Evolutionary conservation across 2,113 vertebrate species (phyloP).

Genomic region (Rostratula benghalensis): DNA sequence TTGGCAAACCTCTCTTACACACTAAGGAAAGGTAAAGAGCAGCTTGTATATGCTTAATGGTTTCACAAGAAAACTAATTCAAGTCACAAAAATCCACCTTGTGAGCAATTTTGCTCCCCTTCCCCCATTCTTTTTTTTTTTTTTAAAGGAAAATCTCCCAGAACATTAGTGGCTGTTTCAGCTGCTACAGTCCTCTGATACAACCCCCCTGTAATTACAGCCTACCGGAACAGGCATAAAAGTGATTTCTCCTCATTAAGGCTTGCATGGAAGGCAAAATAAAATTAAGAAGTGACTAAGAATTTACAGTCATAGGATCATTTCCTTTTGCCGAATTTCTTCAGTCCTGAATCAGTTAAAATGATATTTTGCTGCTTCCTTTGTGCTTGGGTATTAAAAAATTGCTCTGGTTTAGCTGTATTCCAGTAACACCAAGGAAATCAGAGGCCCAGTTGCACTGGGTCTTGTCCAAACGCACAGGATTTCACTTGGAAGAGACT

Average conservation of each 20-base stretch:
- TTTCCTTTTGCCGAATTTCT: background rate
- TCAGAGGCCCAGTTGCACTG: background rate
- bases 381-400: constrained; percentile 18
- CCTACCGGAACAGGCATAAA: background rate
- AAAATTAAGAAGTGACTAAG: constrained; percentile 40
- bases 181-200: background rate
- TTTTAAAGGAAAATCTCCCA: background rate
- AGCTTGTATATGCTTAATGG: background rate
- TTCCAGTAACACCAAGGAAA: constrained; percentile 6
- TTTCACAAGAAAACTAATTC: background rate
- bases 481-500: constrained; percentile 1
- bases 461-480: constrained; percentile 2
- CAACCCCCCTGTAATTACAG: background rate
- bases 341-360: constrained; percentile 10
- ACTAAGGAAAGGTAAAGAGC: background rate
- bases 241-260: background rate
- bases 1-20: background rate
- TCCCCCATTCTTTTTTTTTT: background rate
- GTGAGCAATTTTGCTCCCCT: background rate
- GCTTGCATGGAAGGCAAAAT: background rate
- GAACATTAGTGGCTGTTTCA: background rate
- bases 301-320: background rate
- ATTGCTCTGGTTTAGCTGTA: background rate
- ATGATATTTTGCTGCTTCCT: background rate
- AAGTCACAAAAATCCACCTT: background rate